A percentile compares a stretch with the other conserved stretches of the same genome.
phyloP scores from a whole-genome alignment of 2,113 vertebrate species.

The Cinclus mexicanus region DNA sequence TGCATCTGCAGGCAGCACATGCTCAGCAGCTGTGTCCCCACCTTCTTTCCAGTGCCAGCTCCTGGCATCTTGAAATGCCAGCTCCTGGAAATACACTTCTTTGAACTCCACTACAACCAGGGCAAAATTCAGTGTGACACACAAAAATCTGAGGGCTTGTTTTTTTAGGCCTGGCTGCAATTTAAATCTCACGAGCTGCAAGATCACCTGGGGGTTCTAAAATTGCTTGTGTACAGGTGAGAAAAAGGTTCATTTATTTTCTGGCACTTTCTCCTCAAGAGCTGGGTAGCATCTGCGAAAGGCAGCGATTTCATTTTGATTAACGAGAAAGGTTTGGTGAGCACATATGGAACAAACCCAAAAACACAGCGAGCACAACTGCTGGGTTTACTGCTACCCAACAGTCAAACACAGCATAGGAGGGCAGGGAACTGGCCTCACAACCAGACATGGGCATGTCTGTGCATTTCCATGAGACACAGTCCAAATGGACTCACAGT shows the following conservation, averaged over 20 bases:
- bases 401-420: not conserved
- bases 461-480: not conserved
- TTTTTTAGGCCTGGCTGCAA: not conserved
- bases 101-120: not conserved
- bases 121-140: accelerated
- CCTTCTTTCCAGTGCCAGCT: not conserved
- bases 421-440: not conserved
- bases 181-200: not conserved
- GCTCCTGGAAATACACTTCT: not conserved
- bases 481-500: not conserved
- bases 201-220: not conserved
- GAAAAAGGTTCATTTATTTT: conserved; percentile 13
- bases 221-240: not conserved
- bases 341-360: not conserved
- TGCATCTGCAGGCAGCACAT: not conserved
- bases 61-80: not conserved
- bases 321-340: not conserved
- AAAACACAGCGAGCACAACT: not conserved
- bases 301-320: conserved; percentile 4
- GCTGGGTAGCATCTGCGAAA: conserved; percentile 14
- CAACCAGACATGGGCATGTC: not conserved
- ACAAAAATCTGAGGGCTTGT: not conserved
- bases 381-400: not conserved
- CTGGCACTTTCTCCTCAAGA: not conserved
- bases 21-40: not conserved